Evolutionary conservation across 2,797 vertebrate species (phyloP), one percentile per base, ranked within the genome.

Genomic region (Gadopsis marmoratus): DNA sequence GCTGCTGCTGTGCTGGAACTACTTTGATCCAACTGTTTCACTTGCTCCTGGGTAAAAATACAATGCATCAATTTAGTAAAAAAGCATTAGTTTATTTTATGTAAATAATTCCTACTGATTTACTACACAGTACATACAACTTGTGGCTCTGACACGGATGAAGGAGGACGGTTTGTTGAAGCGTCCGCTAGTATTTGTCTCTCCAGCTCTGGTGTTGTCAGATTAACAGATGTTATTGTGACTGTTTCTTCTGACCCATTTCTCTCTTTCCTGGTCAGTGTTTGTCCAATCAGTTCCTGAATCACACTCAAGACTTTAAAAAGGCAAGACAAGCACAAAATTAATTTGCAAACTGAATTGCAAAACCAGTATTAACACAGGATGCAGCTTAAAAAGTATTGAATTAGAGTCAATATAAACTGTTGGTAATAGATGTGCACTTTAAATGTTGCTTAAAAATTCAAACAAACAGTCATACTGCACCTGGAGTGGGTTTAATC

Each of bases 401-500:
- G 12, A 7, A 23, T 56, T 13, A 12, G 1, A 63, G 26, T 59
- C 4, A 39, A 51, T 5, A n/a, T 33, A 31, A 43, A 39, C 48
- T 45, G 4, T 13, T 14, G 4, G 23, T 16, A 50, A 41, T 12
- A 53, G 8, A 53, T 7, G 2, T 76, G 31, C 3, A 0, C 64
- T 58, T 48, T 23, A 1, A 59, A 4, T 7, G 39, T 43, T 39
- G 7, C 3, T n/a, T 31, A 17, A 19, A 39, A 58, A 51, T 21
- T 21, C 0, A n/a, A n/a, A 47, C 0, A 37, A n/a, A n/a, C n/a
- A n/a, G 9, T 63, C 35, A 73, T 65, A 90, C 62, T 45, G 6
- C 45, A 91, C 92, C 91, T 93, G 78, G 33, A 69, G 1, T 11
- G 8, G 84, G 74, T 7, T 5, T 2, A 33, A 90, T 50, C 0